Evolutionary conservation across 2,888 invertebrate genomes (phyloP), one percentile per base, ranked within the genome.

Genomic region (Thyatira batis): DNA sequence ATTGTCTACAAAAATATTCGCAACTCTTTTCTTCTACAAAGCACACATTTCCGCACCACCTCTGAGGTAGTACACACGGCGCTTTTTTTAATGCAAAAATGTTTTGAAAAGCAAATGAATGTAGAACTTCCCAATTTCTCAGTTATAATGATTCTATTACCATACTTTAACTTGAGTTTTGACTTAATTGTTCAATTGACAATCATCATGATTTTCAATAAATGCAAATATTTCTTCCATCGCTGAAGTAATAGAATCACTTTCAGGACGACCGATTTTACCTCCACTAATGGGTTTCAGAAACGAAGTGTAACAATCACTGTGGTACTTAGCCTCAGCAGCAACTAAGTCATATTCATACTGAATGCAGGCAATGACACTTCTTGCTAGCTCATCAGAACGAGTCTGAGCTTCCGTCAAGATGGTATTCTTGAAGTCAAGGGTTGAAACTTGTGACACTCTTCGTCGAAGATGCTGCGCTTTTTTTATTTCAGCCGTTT

Each of bases 191-290:
- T 48, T 27, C 21, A 57, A 60, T 52, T 56, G 64, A 55, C 52
- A 57, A 17, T 62, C 61, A 58, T 60, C 57, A 45, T 53, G 58
- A 58, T 52, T 63, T 58, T 63, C 57, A 28, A 63, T 61, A 50
- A 63, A 72, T 39, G 58, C 52, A 60, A 77, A 78, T 68, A 76
- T 76, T 71, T 78, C 71, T 50, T 77, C 67, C 72, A 80, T 75
- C 53, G 71, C 74, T 50, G 57, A 39, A 65, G 69, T 68, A 49
- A 55, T 63, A 59, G 62, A 23, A 54, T 71, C 70, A 57, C 62
- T 63, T 73, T 73, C 30, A 63, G 73, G 74, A 69, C 73, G 73
- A 66, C 76, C 74, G 44, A 66, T 49, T 73, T 74, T 66, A 75
- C 17, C 53, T 25, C 72, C 71, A 63, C 66, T 75, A 51, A 52